Evolutionary conservation across 2,888 invertebrate species (phyloP), one percentile per base, ranked within the genome.

Genomic region (Spicauda simplicius): DNA sequence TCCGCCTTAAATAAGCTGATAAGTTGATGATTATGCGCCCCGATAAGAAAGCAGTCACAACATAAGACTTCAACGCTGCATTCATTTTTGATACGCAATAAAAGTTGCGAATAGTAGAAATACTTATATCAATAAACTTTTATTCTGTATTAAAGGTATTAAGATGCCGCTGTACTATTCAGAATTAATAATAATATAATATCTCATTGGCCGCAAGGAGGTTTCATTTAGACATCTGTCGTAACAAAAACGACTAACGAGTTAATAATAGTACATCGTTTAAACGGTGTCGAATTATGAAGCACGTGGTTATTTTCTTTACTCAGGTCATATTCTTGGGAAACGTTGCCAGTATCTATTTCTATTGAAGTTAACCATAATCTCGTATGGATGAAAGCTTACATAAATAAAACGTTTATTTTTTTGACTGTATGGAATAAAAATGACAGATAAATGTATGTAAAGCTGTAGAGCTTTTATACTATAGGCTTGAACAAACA

Each of bases 121-220:
- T 59, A 58, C 16, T 16, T 41, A 19, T 25, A 30, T 59, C 58
- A 41, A 45, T 65, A 53, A 58, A 52, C 64, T 66, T 54, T 54
- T 54, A 65, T 64, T 54, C 54, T 30, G 18, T 18, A 14, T 45
- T 25, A 16, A 41, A 60, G 55, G 48, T 18, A 59, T 65, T 65
- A 66, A 66, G 48, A 55, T 66, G 33, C 16, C 55, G 60, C 33
- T 66, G 25, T 14, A 45, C 16, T 52, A 45, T 63, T 68, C 64
- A 50, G 70, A 71, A 71, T 73, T 73, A 74, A 72, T 76, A n/a
- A 25, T 25, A 25, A 25, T 25, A 4, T 25, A 74, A 75, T 77
- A 74, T 73, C 71, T 72, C 73, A 72, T 69, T 69, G 71, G 69
- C 63, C 70, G 68, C 68, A 71, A 72, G 71, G 73, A 74, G 72